Evolutionary conservation across 2,888 invertebrate species (phyloP).

Genomic region (Coremacera marginata): DNA sequence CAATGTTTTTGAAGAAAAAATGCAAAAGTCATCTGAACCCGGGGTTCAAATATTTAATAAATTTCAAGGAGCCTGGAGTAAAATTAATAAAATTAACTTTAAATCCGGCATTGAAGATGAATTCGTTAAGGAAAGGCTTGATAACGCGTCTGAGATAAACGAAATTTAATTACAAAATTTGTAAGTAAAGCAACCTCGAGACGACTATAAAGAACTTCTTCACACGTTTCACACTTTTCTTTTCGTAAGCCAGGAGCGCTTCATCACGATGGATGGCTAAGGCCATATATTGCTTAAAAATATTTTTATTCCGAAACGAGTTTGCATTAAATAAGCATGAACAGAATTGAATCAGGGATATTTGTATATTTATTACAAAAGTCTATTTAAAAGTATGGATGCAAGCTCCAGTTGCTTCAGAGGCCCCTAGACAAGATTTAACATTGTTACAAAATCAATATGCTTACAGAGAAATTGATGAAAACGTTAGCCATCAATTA

Average conservation of each 20-base stretch:
- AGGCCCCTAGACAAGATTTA: not conserved
- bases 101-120: not conserved
- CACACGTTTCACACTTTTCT: not conserved
- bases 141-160: too few species aligned
- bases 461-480: too few species aligned
- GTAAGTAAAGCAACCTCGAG: not conserved
- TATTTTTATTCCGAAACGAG: conserved; percentile 8
- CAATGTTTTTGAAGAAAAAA: too few species aligned
- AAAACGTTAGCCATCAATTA: too few species aligned
- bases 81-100: not conserved
- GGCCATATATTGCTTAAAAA: not conserved
- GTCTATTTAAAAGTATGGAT: not conserved
- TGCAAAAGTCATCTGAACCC: too few species aligned
- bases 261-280: conserved; percentile 1
- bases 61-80: conserved; percentile 26
- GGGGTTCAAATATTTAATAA: not conserved
- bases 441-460: not conserved
- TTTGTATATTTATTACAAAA: not conserved
- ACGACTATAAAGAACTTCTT: not conserved
- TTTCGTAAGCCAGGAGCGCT: not conserved
- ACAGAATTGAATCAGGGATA: not conserved
- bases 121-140: not conserved
- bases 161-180: not conserved
- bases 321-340: not conserved
- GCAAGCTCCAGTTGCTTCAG: not conserved